Percentiles rank a stretch among this genome's conserved stretches.
Evolutionary conservation across 1,140 invertebrate genomes (phyloP).

Genomic region (Tetramorium alpestre): DNA sequence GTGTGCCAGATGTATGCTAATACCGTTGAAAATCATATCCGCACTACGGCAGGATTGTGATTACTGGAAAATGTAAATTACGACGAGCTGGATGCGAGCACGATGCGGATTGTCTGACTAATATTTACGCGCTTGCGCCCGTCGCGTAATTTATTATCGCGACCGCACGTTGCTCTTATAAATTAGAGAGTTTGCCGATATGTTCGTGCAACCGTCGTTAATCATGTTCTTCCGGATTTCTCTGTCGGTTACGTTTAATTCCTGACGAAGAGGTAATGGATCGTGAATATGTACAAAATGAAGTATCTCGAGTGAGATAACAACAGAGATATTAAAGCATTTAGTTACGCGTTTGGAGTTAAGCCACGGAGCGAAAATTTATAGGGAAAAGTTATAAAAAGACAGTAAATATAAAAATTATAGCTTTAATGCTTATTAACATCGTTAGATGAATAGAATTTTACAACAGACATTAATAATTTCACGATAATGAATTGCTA

Average conservation of each 20-base stretch:
- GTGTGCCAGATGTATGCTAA: conserved; percentile 60
- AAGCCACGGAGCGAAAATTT: not conserved
- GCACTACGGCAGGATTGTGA: conserved; percentile 42
- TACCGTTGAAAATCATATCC: conserved; percentile 58
- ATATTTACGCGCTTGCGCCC: conserved; percentile 62
- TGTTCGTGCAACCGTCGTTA: conserved; percentile 45
- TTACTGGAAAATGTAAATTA: conserved; percentile 66
- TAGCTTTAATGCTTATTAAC: not conserved
- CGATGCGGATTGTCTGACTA: conserved; percentile 57
- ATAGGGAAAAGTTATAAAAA: not conserved
- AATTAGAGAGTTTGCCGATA: conserved; percentile 63
- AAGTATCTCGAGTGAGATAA: not conserved
- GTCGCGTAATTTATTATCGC: conserved; percentile 61
- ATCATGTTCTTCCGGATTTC: conserved; percentile 56
- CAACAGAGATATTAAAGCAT: not conserved
- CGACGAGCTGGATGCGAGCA: conserved; percentile 32
- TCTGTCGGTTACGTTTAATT: conserved; percentile 35
- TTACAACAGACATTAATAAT: not conserved
- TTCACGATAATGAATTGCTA: not conserved
- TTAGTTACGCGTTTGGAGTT: not conserved
- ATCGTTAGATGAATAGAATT: not conserved
- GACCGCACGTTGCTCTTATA: conserved; percentile 50
- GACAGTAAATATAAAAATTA: not conserved
- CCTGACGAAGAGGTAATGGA: conserved; percentile 24
- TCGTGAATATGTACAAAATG: not conserved